A percentile compares a stretch with the other conserved stretches of the same genome.
These are phyloP conservation scores for Onchidella celtica DNA, from an alignment of 2,888 invertebrate genomes.

Conservation along the genomic window DNA sequence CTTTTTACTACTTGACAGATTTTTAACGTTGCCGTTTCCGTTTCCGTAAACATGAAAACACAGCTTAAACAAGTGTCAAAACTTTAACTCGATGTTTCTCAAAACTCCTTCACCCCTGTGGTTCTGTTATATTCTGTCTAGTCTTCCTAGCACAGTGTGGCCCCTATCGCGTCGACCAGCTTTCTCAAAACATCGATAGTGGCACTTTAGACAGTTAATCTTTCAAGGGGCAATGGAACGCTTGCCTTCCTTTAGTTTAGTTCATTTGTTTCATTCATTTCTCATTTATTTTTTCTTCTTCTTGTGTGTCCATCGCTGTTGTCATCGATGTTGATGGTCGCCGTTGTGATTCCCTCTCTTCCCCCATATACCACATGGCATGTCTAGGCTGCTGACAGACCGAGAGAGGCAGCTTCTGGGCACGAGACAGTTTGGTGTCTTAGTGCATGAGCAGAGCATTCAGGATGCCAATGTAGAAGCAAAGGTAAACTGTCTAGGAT, in stretches of 20 bases:
- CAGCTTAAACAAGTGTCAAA: no score
- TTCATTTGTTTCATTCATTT: neutral
- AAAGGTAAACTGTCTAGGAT: conserved; percentile 64
- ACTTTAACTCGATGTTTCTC: no score
- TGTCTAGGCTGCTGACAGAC: conserved; percentile 71
- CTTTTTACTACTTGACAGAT: no score
- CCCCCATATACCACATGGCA: neutral
- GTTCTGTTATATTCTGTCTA: no score
- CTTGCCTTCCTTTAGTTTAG: neutral
- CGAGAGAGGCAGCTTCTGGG: conserved; percentile 68
- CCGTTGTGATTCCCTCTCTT: neutral
- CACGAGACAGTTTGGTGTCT: conserved; percentile 68
- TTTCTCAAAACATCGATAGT: no score
- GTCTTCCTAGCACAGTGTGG: no score
- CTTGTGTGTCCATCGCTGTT: neutral
- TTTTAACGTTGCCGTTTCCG: no score
- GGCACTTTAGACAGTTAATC: no score
- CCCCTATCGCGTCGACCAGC: no score
- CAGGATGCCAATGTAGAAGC: conserved; percentile 70
- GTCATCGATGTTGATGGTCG: conserved; percentile 6
- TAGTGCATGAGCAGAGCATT: conserved; percentile 70
- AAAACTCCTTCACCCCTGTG: no score
- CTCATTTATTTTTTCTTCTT: neutral
- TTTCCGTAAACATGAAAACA: no score
- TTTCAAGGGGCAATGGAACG: no score